Percentiles rank a stretch among this genome's conserved stretches.
These are phyloP conservation scores for Lissocephala sabroskyi DNA, from an alignment of 2,888 invertebrate species.

Conservation along the genomic window DNA sequence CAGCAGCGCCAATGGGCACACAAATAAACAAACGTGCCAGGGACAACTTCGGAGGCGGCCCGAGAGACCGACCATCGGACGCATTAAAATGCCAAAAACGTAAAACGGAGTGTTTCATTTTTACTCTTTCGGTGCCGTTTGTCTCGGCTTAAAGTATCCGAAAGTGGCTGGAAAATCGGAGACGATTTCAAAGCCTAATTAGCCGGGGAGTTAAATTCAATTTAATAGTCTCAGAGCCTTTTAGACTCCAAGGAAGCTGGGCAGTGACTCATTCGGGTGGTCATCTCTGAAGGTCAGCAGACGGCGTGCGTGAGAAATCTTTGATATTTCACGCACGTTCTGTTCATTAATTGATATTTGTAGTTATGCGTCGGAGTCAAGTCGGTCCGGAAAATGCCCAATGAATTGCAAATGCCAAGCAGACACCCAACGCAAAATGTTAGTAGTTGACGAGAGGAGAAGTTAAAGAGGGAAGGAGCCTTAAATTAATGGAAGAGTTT, in stretches of 20 bases:
- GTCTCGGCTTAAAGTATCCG: conserved; percentile 41
- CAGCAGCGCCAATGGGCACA: conserved; percentile 30
- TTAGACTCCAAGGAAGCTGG: no score
- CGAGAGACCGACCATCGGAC: conserved; percentile 19
- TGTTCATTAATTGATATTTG: conserved; percentile 65
- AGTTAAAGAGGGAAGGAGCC: no score
- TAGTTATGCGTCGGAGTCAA: conserved; percentile 64
- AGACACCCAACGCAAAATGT: conserved; percentile 23
- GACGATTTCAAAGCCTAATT: no score
- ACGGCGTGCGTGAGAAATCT: conserved; percentile 20
- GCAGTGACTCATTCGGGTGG: no score
- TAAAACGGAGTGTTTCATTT: conserved; percentile 42
- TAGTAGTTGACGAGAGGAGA: no score
- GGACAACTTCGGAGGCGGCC: conserved; percentile 18
- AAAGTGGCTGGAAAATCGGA: not conserved
- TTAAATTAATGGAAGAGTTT: no score
- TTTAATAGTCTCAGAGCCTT: no score
- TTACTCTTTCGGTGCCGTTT: conserved; percentile 38
- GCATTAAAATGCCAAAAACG: conserved; percentile 61
- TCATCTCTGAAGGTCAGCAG: no score
- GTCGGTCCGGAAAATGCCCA: conserved; percentile 27
- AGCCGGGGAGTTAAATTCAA: no score
- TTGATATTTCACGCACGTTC: conserved; percentile 59
- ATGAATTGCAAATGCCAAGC: conserved; percentile 40
- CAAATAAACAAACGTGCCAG: conserved; percentile 43